Percentiles rank a stretch among this genome's conserved stretches.
phyloP scores from a whole-genome alignment of 2,888 invertebrate species.

The Drosophila putrida region DNA sequence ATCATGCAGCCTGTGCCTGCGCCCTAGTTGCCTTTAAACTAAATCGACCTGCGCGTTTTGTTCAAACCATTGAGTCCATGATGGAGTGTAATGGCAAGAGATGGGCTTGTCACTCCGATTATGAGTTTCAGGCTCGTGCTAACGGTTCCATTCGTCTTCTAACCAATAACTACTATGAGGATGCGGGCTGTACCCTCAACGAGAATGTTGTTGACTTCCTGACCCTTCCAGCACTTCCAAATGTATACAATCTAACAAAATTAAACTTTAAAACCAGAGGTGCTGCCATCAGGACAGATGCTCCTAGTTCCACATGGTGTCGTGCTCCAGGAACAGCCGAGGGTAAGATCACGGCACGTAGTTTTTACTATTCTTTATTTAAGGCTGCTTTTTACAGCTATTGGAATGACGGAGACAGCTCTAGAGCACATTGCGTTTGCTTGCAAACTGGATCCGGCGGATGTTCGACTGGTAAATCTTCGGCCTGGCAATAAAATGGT shows the following conservation, averaged over 20 bases:
- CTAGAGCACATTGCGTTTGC: constrained; percentile 89
- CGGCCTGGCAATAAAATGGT: constrained; percentile 81
- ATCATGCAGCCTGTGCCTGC: constrained; percentile 88
- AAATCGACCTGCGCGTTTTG: constrained; percentile 89
- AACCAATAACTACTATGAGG: constrained; percentile 87
- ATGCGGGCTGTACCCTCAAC: constrained; percentile 87
- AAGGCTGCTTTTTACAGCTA: constrained; percentile 17
- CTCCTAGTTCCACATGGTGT: constrained; percentile 89
- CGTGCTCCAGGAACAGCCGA: constrained; percentile 89
- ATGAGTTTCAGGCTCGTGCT: constrained; percentile 88
- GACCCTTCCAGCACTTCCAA: constrained; percentile 83
- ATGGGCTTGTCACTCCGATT: constrained; percentile 87
- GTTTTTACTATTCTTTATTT: too few species aligned
- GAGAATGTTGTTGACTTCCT: constrained; percentile 86
- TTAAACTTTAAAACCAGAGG: constrained; percentile 89
- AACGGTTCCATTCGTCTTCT: constrained; percentile 89
- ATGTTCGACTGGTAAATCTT: constrained; percentile 87
- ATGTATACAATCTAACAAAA: constrained; percentile 88
- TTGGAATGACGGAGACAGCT: constrained; percentile 88
- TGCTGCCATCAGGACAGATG: constrained; percentile 89
- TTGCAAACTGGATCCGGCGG: constrained; percentile 87
- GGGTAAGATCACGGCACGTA: constrained; percentile 75
- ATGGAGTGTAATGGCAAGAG: constrained; percentile 90
- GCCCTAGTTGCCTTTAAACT: constrained; percentile 88
- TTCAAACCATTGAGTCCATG: constrained; percentile 90